These are phyloP conservation scores for Clarias pachynema DNA, from an alignment of 2,797 vertebrate genomes.

Conservation along the genomic window DNA sequence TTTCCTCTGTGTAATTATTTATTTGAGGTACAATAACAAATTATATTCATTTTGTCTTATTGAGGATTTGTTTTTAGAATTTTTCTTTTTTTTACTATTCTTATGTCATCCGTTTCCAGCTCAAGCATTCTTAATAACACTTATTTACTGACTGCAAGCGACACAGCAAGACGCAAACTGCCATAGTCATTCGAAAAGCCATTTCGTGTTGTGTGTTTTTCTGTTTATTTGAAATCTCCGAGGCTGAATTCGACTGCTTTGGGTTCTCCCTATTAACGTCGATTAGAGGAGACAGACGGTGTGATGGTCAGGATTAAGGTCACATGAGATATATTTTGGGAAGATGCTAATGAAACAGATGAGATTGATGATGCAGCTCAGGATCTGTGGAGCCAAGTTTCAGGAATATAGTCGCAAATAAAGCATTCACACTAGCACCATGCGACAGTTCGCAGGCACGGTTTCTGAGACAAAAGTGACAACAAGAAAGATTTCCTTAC, in stretches of 20 bases:
- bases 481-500: neutral
- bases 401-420: neutral
- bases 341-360: neutral
- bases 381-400: neutral
- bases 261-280: neutral
- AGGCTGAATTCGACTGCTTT: neutral
- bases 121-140: neutral
- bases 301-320: neutral
- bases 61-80: neutral
- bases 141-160: conserved; percentile 8
- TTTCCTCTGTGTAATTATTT: no score
- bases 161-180: neutral
- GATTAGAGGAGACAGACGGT: neutral
- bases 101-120: neutral
- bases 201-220: neutral
- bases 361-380: neutral
- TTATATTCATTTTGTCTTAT: neutral
- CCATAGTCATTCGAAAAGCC: neutral
- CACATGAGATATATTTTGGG: neutral
- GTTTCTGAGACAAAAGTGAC: neutral
- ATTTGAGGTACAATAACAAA: neutral
- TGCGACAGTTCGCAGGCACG: neutral
- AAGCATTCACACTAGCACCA: neutral
- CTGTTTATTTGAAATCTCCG: neutral
- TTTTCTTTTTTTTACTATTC: neutral